Evolutionary conservation across 2,888 invertebrate species (phyloP).

Genomic region (Archips crataeganus): DNA sequence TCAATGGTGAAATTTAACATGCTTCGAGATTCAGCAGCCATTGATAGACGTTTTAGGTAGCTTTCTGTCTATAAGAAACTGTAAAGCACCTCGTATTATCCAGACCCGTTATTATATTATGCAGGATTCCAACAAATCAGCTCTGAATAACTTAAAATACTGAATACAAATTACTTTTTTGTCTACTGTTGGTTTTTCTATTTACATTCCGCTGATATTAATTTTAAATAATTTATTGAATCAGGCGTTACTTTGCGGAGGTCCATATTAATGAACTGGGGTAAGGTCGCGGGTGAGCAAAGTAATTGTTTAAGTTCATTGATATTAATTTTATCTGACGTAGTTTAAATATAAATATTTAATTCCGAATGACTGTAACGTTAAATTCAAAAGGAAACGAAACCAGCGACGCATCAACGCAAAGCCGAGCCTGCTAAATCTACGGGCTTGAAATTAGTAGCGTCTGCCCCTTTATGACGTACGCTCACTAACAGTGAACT

Average conservation of each 20-base stretch:
- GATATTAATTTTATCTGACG: background rate
- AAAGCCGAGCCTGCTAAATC: slow-evolving; percentile 21
- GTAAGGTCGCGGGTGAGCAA: no score
- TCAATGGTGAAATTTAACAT: slow-evolving; percentile 65
- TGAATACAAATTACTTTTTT: background rate
- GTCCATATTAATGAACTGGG: no score
- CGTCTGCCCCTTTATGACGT: slow-evolving; percentile 21
- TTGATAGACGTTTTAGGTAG: slow-evolving; percentile 2
- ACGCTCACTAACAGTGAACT: slow-evolving; percentile 21
- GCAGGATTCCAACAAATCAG: slow-evolving; percentile 1
- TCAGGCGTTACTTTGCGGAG: no score
- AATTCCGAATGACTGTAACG: background rate
- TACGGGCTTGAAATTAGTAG: slow-evolving; percentile 26
- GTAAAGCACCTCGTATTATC: background rate
- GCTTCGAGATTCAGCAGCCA: slow-evolving; percentile 6
- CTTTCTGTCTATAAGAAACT: background rate
- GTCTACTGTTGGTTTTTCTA: background rate
- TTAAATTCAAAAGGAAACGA: slow-evolving; percentile 13
- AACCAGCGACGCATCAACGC: slow-evolving; percentile 21
- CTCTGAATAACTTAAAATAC: background rate
- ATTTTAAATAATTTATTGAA: no score
- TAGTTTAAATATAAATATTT: background rate
- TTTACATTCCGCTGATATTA: background rate
- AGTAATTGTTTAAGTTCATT: no score
- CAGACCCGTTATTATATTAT: background rate